Evolutionary conservation across 2,888 invertebrate genomes (phyloP), one percentile per base, ranked within the genome.

Genomic region (Rhagium mordax): DNA sequence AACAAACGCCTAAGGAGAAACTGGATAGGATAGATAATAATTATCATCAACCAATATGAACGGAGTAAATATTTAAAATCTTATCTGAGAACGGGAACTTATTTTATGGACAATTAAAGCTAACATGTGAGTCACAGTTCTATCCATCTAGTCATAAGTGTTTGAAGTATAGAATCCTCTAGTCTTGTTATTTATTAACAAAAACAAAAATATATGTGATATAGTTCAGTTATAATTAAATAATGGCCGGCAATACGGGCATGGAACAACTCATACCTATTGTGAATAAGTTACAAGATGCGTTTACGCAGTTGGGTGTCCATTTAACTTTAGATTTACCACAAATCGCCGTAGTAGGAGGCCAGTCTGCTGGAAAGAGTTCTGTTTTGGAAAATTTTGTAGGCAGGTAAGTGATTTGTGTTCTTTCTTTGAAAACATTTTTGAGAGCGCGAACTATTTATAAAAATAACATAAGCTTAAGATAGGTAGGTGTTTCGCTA

Each of bases 371-470:
- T 87, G 99, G 99, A 88, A 99, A 99, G 91, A 98, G 98, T 90
- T 99, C 98, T 73, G 99, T 99, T 79, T 91, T 99, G 89, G 99
- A 99, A 91, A 99, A 99, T 90, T 99, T 99, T 89, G 99, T 99
- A 85, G 99, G 99, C 90, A 96, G 96, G 98, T 98, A 91, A 79
- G 78, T 74, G 20, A 33, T 61, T n/a, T 68, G 2, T 21, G 8
- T 53, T 8, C 2, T 10, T 53, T 27, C 41, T 18, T 64, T 21
- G 6, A 13, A 62, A 48, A 4, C 21, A 48, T 49, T 0, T 27
- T 24, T 21, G n/a, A 29, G 18, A 18, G 59, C 33, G 21, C 47
- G n/a, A 15, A 21, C 15, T 47, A 61, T 59, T 59, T 59, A 29
- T 59, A 59, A 59, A 7, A 18, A 33, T 59, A 59, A 59, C 16